Percentiles rank a stretch among this genome's conserved stretches.
phyloP scores from a whole-genome alignment of 2,113 vertebrate species.

The Monopterus albus region DNA sequence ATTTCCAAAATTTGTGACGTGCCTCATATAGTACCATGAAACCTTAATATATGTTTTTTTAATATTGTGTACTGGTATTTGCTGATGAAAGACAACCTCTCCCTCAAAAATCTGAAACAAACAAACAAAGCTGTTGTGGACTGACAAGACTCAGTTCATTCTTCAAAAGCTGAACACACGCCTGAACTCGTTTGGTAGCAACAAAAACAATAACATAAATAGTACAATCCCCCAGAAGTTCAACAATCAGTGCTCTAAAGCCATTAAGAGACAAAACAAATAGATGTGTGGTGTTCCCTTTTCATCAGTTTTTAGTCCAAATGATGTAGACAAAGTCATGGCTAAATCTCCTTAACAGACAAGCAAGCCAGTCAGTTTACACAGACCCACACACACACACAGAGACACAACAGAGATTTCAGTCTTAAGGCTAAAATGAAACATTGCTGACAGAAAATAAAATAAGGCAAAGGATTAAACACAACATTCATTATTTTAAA shows the following conservation, averaged over 20 bases:
- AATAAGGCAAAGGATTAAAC: conserved; percentile 25
- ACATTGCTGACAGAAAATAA: conserved; percentile 1
- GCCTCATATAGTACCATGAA: not conserved
- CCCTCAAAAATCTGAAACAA: not conserved
- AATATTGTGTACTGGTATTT: not conserved
- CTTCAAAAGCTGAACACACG: not conserved
- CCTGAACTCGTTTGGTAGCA: conserved; percentile 40
- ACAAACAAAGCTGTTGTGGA: no score
- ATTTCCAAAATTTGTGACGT: not conserved
- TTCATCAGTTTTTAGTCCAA: conserved; percentile 5
- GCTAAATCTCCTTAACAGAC: conserved; percentile 69
- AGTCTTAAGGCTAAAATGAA: conserved; percentile 9
- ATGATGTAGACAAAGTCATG: conserved; percentile 14
- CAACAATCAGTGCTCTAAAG: conserved; percentile 24
- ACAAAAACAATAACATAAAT: conserved; percentile 7
- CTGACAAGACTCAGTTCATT: conserved; percentile 5
- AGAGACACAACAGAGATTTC: not conserved
- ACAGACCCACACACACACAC: conserved; percentile 2
- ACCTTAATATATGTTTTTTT: no score
- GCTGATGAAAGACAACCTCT: not conserved
- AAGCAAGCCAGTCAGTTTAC: conserved; percentile 64
- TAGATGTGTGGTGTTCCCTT: not conserved
- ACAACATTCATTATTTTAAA: not conserved
- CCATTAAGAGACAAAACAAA: conserved; percentile 48
- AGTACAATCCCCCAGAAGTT: not conserved